Evolutionary conservation across 2,797 vertebrate genomes (phyloP), one percentile per base, ranked within the genome.

Genomic region (Fratercula arctica): DNA sequence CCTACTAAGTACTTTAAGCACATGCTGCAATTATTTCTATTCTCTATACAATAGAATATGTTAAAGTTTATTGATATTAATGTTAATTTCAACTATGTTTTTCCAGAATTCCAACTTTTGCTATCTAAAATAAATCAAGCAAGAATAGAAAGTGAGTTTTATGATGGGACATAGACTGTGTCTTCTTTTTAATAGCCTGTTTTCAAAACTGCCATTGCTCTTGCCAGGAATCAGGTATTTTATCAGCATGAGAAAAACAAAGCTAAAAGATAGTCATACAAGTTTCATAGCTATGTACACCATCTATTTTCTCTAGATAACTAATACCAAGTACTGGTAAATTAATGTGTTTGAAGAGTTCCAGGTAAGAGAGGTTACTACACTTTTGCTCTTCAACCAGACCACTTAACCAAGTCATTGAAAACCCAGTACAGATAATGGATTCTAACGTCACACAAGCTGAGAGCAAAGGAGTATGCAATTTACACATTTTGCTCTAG

Each of bases 351-450:
- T 94, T 89, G 45, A 82, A 78, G 48, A 15, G 25, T 64, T 95
- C 39, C 57, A 83, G 23, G 81, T 68, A 46, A 93, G 54, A 90
- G 17, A 79, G 16, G 43, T 69, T 95, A 51, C 48, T 80, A 16
- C 17, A 83, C 37, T 85, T 93, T 74, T 68, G 21, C 28, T 90
- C 35, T 89, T 90, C 83, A 80, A 75, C 68, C 25, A 50, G 53
- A 94, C 50, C 57, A 83, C 72, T 87, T 88, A 93, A 90, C 54
- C 10, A 6, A 96, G 57, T 37, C 59, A 45, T 63, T 75, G 77
- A 92, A 96, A 87, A 82, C 33, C 70, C 70, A 56, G 85, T 87
- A 48, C 26, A 51, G 74, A 80, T 91, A 97, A 96, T 89, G 75
- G 80, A 77, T 56, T 83, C 53, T 64, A 69, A 85, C 5, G 13